Conservation (phyloP, 1,140 invertebrate species). For the Chrysomallon squamiferum region DNA sequence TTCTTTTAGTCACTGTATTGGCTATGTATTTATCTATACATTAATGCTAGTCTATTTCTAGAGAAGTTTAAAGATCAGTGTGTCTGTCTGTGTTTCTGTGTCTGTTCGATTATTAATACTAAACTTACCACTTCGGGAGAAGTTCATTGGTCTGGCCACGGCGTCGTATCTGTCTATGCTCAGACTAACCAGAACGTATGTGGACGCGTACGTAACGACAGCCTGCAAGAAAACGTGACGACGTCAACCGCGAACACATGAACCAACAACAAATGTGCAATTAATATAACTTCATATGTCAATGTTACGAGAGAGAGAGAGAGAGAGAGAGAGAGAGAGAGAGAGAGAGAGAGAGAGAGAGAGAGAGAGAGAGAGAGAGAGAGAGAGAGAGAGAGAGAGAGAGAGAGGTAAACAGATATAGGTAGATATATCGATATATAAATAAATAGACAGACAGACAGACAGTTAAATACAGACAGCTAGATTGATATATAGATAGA, state of each 20-base stretch:
- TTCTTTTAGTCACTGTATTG: too few relatives aligned
- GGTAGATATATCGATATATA: too few relatives aligned
- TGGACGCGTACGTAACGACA: slow-evolving; percentile 83
- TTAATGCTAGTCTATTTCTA: too few relatives aligned
- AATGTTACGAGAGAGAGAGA: neutral
- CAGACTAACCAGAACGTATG: slow-evolving; percentile 93
- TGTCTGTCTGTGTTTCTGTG: too few relatives aligned
- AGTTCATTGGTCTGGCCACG: slow-evolving; percentile 85
- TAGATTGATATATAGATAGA: too few relatives aligned
- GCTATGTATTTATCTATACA: too few relatives aligned
- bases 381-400: too few relatives aligned
- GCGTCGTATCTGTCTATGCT: slow-evolving; percentile 95
- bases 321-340: neutral
- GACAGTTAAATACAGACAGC: too few relatives aligned
- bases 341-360: neutral
- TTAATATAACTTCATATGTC: neutral
- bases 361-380: neutral
- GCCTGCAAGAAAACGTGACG: slow-evolving; percentile 36
- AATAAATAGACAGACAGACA: too few relatives aligned
- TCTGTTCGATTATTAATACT: too few relatives aligned
- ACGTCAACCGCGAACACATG: slow-evolving; percentile 86
- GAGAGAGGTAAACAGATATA: too few relatives aligned
- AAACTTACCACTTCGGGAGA: slow-evolving; percentile 44
- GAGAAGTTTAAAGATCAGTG: too few relatives aligned
- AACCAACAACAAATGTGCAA: neutral